Percentiles rank a stretch among this genome's conserved stretches.
phyloP scores from a whole-genome alignment of 2,888 invertebrate species.

The Apamea epomidion region DNA sequence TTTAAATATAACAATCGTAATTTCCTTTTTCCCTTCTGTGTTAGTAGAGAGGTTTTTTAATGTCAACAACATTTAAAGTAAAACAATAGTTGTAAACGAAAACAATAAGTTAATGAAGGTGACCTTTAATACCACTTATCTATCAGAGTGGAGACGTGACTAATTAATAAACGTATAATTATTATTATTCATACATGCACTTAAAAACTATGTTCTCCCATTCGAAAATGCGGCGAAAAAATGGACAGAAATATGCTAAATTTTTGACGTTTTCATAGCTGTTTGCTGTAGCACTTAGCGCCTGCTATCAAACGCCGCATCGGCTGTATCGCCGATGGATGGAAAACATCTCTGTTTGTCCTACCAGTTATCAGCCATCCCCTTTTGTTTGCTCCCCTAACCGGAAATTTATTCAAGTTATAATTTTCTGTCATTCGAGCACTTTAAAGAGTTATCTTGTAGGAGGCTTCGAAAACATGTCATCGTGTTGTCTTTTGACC shows the following conservation, averaged over 20 bases:
- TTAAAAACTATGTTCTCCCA: not conserved
- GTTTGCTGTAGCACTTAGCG: conserved; percentile 83
- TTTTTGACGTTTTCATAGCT: conserved; percentile 46
- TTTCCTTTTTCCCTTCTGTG: not conserved
- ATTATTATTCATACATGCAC: conserved; percentile 8
- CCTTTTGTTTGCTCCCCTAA: conserved; percentile 85
- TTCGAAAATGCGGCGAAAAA: not conserved
- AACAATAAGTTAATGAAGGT: conserved; percentile 41
- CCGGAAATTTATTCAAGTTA: conserved; percentile 90
- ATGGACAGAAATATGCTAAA: not conserved
- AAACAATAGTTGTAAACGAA: conserved; percentile 32
- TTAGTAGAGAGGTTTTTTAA: not conserved
- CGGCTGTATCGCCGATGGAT: conserved; percentile 85
- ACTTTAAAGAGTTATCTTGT: conserved; percentile 74
- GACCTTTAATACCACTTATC: conserved; percentile 43
- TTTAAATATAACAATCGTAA: not conserved
- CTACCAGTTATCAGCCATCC: conserved; percentile 81
- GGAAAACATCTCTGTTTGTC: conserved; percentile 83
- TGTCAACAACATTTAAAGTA: conserved; percentile 21
- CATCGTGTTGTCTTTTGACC: conserved; percentile 80
- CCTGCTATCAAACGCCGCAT: conserved; percentile 87
- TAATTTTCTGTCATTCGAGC: conserved; percentile 88
- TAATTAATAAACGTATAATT: conserved; percentile 25
- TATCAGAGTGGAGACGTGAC: conserved; percentile 20
- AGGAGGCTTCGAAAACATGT: conserved; percentile 72